A percentile compares a stretch with the other conserved stretches of the same genome.
Conservation (phyloP, 2,888 invertebrate genomes). For the Melanostoma scalare region DNA sequence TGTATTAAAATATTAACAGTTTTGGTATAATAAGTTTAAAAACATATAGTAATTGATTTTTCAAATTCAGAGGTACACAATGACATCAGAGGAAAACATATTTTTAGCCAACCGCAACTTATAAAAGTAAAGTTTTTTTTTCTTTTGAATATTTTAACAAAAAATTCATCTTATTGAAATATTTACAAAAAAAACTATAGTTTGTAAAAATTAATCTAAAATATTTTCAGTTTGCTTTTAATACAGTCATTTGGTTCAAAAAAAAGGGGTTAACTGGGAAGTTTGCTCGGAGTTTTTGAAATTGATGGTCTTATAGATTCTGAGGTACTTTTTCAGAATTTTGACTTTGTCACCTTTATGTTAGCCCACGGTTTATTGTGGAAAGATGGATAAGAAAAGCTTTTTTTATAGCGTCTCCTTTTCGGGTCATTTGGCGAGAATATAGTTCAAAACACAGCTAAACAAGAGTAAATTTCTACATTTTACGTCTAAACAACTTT, state of each 20-base stretch:
- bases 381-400: too few species aligned
- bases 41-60: slow-evolving; percentile 54
- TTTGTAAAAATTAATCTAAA: slow-evolving; percentile 10
- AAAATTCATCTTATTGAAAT: slow-evolving; percentile 8
- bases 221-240: slow-evolving; percentile 11
- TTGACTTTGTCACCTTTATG: too few species aligned
- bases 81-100: slow-evolving; percentile 47
- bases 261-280: too few species aligned
- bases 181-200: slow-evolving; percentile 37
- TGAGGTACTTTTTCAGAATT: too few species aligned
- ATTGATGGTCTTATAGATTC: too few species aligned
- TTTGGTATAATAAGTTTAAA: slow-evolving; percentile 40
- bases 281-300: too few species aligned
- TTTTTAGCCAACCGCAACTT: not conserved
- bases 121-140: slow-evolving; percentile 5
- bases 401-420: too few species aligned
- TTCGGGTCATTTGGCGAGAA: too few species aligned
- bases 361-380: too few species aligned
- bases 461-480: too few species aligned
- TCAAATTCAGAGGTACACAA: slow-evolving; percentile 61
- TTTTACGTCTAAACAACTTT: too few species aligned
- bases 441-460: too few species aligned
- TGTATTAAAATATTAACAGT: slow-evolving; percentile 59
- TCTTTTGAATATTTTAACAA: slow-evolving; percentile 6
- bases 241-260: not conserved